Evolutionary conservation across 1,140 invertebrate genomes (phyloP), one percentile per base, ranked within the genome.

Genomic region (Maniola jurtina): DNA sequence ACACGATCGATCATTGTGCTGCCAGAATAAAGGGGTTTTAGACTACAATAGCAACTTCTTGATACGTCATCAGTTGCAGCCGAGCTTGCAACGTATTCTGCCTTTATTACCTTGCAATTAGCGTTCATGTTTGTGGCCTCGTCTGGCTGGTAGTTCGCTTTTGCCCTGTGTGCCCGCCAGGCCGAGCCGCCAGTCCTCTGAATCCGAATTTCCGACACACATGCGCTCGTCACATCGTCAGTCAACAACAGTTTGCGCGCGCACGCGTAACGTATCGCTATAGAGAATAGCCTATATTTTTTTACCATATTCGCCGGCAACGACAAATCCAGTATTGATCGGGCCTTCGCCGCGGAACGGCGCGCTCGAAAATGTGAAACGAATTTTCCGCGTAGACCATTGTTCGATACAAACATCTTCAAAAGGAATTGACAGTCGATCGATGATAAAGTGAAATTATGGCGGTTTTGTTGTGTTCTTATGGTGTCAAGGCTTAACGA

Each of bases 201-300:
- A 25, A 71, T 66, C 67, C 72, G 75, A 72, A 45, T 25, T n/a
- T 42, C 16, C 65, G 70, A 75, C 77, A 80, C 75, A 79, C 73
- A 80, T 86, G 82, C 78, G 82, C 77, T 72, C 79, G 71, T 85
- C 83, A 83, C 80, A 86, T 72, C 79, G 71, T 85, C 83, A 83
- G 81, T 86, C 79, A 84, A 86, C 86, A 88, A 85, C 76, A 86
- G 76, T 73, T 75, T 86, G 86, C 84, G 86, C 86, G 86, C 86
- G 86, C 84, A 87, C 75, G 82, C 80, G 74, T 82, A 76, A 69
- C 69, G 70, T 66, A 74, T 75, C 75, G 73, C 68, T 76, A 70
- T 81, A 77, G 42, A 45, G 42, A 45, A 45, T 45, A 45, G 42
- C 42, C 42, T 45, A 45, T 45, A 45, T 45, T 84, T 86, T 86